Percentiles rank a stretch among this genome's conserved stretches.
Evolutionary conservation across 2,113 vertebrate genomes (phyloP).

Genomic region (Podocnemis expansa): DNA sequence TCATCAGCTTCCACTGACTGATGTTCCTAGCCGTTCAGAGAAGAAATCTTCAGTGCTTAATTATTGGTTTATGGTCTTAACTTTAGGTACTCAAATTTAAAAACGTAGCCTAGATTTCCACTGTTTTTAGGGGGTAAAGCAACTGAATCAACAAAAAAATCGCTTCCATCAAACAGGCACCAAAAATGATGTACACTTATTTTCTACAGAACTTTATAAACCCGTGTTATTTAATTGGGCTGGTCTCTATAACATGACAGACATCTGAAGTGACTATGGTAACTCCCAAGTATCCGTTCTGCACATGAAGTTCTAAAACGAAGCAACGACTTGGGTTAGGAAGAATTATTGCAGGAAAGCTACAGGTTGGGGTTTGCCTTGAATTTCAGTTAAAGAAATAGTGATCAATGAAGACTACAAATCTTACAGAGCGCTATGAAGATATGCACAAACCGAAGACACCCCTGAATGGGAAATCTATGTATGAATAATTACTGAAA

Average conservation of each 20-base stretch:
- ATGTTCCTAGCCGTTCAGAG: background rate
- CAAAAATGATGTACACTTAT: background rate
- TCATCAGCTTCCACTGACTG: background rate
- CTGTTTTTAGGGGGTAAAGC: background rate
- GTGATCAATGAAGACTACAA: rapidly evolving
- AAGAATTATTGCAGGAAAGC: background rate
- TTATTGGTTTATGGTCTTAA: background rate
- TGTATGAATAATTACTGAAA: background rate
- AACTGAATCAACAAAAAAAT: background rate
- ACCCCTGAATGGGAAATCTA: rapidly evolving
- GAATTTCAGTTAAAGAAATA: background rate
- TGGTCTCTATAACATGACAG: rapidly evolving
- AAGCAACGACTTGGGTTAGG: background rate
- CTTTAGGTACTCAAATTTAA: background rate
- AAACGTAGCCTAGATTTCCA: background rate
- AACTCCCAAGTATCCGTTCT: background rate
- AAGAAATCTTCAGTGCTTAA: background rate
- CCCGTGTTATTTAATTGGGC: background rate
- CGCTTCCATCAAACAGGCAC: rapidly evolving
- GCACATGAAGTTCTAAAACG: background rate
- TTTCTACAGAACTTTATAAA: rapidly evolving
- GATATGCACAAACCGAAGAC: rapidly evolving
- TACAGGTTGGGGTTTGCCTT: background rate
- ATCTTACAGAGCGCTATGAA: background rate
- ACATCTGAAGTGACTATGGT: rapidly evolving